Percentiles rank a stretch among this genome's conserved stretches.
Conservation (phyloP, 2,113 vertebrate genomes). For the Ahaetulla prasina region DNA sequence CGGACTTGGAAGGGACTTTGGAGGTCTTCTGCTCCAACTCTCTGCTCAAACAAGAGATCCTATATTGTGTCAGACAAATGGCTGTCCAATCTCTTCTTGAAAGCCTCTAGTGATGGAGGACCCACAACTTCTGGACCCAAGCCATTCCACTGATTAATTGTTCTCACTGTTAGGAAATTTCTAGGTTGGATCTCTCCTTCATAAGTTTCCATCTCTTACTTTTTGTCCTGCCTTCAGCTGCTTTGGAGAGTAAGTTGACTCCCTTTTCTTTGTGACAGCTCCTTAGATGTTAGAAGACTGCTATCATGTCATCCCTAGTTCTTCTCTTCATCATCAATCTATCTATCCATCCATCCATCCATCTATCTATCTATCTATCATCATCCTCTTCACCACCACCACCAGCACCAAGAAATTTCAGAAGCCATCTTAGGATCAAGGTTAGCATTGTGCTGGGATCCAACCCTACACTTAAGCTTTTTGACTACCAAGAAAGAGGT, state of each 20-base stretch:
- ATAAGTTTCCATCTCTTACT: background rate
- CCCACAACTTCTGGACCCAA: background rate
- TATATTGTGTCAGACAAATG: no score
- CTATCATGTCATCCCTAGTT: background rate
- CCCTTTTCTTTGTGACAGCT: background rate
- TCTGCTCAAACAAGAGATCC: no score
- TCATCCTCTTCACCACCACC: background rate
- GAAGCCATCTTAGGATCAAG: background rate
- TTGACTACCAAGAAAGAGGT: background rate
- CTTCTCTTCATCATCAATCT: background rate
- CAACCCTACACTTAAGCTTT: background rate
- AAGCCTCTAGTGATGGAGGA: background rate
- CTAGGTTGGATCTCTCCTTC: background rate
- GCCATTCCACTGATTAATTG: background rate
- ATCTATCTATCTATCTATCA: background rate
- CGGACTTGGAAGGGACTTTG: no score
- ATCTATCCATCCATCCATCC: no score
- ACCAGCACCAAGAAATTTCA: background rate
- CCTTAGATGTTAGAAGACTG: background rate
- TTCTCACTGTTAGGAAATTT: background rate
- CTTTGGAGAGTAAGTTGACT: background rate
- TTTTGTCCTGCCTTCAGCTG: background rate
- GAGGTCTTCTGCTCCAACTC: no score
- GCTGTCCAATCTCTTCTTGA: background rate
- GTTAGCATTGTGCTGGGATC: background rate